phyloP scores from a whole-genome alignment of 2,113 vertebrate species.

The Ameiurus melas region DNA sequence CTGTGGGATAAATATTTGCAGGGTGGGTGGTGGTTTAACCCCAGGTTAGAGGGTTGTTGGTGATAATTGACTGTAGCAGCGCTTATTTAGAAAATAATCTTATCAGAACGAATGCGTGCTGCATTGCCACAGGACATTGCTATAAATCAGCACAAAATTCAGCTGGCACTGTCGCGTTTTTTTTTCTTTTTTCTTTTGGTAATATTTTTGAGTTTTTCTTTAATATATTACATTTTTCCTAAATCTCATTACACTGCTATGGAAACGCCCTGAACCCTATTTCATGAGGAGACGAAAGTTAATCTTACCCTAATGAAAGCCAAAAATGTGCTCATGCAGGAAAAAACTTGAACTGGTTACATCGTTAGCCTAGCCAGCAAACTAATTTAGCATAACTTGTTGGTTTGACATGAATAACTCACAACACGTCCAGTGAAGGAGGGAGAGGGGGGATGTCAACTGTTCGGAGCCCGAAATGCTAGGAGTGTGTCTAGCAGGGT shows the following conservation, averaged over 20 bases:
- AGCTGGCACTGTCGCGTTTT: background rate
- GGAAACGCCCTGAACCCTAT: slow-evolving; percentile 22
- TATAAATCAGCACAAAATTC: background rate
- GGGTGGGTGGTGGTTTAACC: slow-evolving; percentile 7
- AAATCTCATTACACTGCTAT: slow-evolving; percentile 25
- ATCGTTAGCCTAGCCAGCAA: slow-evolving; percentile 18
- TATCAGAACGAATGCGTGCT: background rate
- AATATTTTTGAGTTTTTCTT: slow-evolving; percentile 13
- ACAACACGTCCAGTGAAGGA: background rate
- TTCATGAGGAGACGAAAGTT: slow-evolving; percentile 35
- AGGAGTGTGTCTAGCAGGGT: background rate
- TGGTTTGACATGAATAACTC: slow-evolving; percentile 14
- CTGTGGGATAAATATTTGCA: slow-evolving; percentile 12
- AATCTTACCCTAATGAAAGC: slow-evolving; percentile 21
- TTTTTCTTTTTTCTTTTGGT: slow-evolving; percentile 2
- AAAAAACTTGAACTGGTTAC: slow-evolving; percentile 25
- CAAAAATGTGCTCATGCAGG: slow-evolving; percentile 34
- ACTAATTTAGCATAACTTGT: slow-evolving; percentile 20
- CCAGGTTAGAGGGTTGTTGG: background rate
- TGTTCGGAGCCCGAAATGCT: background rate
- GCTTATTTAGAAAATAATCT: background rate
- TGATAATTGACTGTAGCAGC: slow-evolving; percentile 16
- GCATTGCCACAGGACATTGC: background rate
- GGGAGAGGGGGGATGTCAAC: background rate
- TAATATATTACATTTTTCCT: slow-evolving; percentile 24